These are phyloP conservation scores for Halyomorpha halys DNA, from an alignment of 1,140 invertebrate species.

Conservation along the genomic window DNA sequence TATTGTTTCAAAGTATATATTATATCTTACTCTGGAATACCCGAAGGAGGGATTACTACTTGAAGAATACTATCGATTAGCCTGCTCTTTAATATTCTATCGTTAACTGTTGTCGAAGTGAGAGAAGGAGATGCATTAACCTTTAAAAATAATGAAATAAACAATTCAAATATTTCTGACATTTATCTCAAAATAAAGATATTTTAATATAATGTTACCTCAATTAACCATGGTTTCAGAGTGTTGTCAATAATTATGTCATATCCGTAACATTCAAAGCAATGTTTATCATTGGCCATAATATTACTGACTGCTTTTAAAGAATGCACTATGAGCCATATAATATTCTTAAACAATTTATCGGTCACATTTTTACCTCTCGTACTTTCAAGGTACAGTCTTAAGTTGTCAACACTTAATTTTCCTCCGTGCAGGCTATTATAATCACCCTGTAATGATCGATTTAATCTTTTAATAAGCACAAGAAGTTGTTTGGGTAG, in stretches of 20 bases:
- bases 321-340: conserved; percentile 81
- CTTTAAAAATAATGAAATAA: conserved; percentile 38
- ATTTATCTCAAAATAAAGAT: neutral
- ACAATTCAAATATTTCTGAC: neutral
- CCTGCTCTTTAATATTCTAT: conserved; percentile 91
- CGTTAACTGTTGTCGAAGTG: conserved; percentile 88
- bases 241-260: conserved; percentile 80
- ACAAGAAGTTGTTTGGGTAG: no score
- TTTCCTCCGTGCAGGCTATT: conserved; percentile 91
- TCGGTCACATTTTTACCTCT: conserved; percentile 78
- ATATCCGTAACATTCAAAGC: conserved; percentile 76
- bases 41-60: conserved; percentile 78
- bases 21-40: conserved; percentile 67
- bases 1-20: no score
- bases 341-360: conserved; percentile 70
- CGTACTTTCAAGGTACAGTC: conserved; percentile 82
- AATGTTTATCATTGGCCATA: conserved; percentile 65
- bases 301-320: conserved; percentile 65
- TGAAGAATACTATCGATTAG: conserved; percentile 90
- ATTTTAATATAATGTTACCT: conserved; percentile 40
- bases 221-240: conserved; percentile 75
- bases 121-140: conserved; percentile 91
- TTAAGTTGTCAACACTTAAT: conserved; percentile 82
- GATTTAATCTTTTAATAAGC: neutral
- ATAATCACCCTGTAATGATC: conserved; percentile 66